Percentiles rank a stretch among this genome's conserved stretches.
phyloP scores from a whole-genome alignment of 2,888 invertebrate species.

The Amphipyra berbera region DNA sequence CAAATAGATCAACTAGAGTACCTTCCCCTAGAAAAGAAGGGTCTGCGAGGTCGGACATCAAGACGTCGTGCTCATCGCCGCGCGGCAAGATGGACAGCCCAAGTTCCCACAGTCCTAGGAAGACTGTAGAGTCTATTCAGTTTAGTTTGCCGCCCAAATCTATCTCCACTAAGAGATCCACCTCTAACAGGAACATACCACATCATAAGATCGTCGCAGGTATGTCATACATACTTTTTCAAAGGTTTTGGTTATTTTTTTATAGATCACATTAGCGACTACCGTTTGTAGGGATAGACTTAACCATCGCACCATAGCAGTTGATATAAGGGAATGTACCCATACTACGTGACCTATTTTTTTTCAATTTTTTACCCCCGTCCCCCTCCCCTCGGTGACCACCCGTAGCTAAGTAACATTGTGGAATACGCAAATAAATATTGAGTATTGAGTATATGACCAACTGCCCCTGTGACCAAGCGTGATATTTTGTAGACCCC shows the following conservation, averaged over 20 bases:
- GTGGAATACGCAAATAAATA: too few relatives aligned
- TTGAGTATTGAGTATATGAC: too few relatives aligned
- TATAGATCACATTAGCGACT: too few relatives aligned
- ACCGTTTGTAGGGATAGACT: too few relatives aligned
- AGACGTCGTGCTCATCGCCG: slow-evolving; percentile 68
- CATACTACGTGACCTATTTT: too few relatives aligned
- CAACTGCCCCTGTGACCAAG: too few relatives aligned
- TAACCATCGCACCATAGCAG: too few relatives aligned
- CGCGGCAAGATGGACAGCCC: slow-evolving; percentile 58
- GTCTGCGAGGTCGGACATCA: slow-evolving; percentile 65
- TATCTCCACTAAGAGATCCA: slow-evolving; percentile 68
- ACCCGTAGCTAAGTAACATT: too few relatives aligned
- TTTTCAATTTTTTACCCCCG: too few relatives aligned
- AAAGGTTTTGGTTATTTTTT: background rate
- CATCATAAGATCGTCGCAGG: slow-evolving; percentile 85
- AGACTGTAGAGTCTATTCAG: slow-evolving; percentile 72
- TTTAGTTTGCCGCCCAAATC: slow-evolving; percentile 73
- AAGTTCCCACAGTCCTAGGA: slow-evolving; percentile 72
- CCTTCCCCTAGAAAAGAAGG: slow-evolving; percentile 59
- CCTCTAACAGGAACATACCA: slow-evolving; percentile 70
- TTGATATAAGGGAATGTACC: too few relatives aligned
- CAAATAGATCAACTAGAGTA: slow-evolving; percentile 60
- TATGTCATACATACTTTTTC: slow-evolving; percentile 48
- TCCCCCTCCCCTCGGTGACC: too few relatives aligned
- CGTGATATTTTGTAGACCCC: too few relatives aligned